These are phyloP conservation scores for Plemyria rubiginata DNA, from an alignment of 2,888 invertebrate genomes.

Conservation along the genomic window DNA sequence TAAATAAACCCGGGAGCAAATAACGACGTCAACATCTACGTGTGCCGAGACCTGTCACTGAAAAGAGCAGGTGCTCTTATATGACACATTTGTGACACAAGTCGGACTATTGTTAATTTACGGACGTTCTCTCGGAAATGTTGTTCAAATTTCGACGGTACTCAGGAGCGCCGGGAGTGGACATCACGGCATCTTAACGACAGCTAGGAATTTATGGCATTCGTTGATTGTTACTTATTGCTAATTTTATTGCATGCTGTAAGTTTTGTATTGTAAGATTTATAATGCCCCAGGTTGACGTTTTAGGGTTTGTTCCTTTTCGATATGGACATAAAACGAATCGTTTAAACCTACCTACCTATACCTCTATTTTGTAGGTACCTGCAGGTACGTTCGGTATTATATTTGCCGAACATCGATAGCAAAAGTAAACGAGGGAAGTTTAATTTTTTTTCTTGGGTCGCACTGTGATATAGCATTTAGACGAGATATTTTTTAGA, in stretches of 20 bases:
- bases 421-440: slow-evolving; percentile 43
- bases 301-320: slow-evolving; percentile 52
- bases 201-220: slow-evolving; percentile 38
- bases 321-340: slow-evolving; percentile 52
- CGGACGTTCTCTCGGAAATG: slow-evolving; percentile 32
- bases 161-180: slow-evolving; percentile 30
- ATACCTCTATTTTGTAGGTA: too few species aligned
- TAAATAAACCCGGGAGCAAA: slow-evolving; percentile 77
- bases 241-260: slow-evolving; percentile 49
- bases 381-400: slow-evolving; percentile 47
- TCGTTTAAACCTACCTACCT: too few species aligned
- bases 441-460: slow-evolving; percentile 35
- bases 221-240: slow-evolving; percentile 40
- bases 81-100: slow-evolving; percentile 70
- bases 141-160: slow-evolving; percentile 32
- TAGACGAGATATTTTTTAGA: background rate
- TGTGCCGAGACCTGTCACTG: slow-evolving; percentile 56
- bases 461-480: slow-evolving; percentile 19
- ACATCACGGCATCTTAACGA: slow-evolving; percentile 36
- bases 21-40: slow-evolving; percentile 71
- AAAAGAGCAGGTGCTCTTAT: slow-evolving; percentile 66
- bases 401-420: slow-evolving; percentile 50
- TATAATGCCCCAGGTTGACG: slow-evolving; percentile 48
- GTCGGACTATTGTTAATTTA: slow-evolving; percentile 60
- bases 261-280: slow-evolving; percentile 54